Evolutionary conservation across 2,888 invertebrate species (phyloP).

Genomic region (Melinaea marsaeus): DNA sequence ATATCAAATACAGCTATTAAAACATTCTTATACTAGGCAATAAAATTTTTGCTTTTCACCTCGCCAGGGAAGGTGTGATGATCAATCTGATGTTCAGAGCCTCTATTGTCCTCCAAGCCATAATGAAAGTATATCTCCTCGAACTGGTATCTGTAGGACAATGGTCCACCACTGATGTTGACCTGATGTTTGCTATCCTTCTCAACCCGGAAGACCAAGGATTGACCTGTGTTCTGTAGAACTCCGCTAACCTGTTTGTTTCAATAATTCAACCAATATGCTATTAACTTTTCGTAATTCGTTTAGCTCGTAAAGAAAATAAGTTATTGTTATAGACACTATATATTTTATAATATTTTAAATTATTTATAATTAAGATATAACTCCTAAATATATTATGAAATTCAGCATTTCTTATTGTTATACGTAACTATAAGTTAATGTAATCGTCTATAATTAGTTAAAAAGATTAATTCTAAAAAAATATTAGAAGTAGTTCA

Average conservation of each 20-base stretch:
- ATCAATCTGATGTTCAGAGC: slow-evolving; percentile 97
- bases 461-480: too few species aligned
- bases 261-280: background rate
- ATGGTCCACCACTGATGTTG: slow-evolving; percentile 97
- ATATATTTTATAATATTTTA: too few species aligned
- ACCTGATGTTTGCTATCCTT: slow-evolving; percentile 94
- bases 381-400: too few species aligned
- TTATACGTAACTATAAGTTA: too few species aligned
- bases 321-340: too few species aligned
- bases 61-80: slow-evolving; percentile 98
- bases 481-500: too few species aligned
- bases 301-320: too few species aligned
- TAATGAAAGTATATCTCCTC: slow-evolving; percentile 98
- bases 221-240: slow-evolving; percentile 95
- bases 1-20: background rate
- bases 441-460: too few species aligned
- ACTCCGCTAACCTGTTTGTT: slow-evolving; percentile 87
- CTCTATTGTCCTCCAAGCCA: slow-evolving; percentile 91
- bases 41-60: slow-evolving; percentile 76
- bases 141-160: slow-evolving; percentile 96
- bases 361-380: too few species aligned
- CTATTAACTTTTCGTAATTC: too few species aligned
- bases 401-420: too few species aligned
- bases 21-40: background rate
- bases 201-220: slow-evolving; percentile 93